These are phyloP conservation scores for Spongia lamella DNA, from an alignment of 37 sponge, comb jelly and placozoan genomes.

Conservation along the genomic window DNA sequence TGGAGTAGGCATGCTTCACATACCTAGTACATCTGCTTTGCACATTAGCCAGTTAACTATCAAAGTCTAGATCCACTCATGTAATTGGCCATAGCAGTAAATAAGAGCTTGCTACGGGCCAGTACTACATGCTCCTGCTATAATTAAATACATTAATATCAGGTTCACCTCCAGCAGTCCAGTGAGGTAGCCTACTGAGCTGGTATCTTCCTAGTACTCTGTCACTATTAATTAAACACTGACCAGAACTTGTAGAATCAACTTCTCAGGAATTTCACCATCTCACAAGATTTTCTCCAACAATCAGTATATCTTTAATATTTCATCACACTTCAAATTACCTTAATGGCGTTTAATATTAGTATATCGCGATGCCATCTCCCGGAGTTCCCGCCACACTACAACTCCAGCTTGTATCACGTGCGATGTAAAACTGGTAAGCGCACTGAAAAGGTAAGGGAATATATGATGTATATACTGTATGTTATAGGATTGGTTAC, in stretches of 20 bases:
- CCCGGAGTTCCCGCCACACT: constrained; percentile 4
- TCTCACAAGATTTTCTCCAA: constrained; percentile 49
- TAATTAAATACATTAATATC: too few relatives aligned
- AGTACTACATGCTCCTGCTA: too few relatives aligned
- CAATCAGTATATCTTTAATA: not conserved
- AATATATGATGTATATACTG: too few relatives aligned
- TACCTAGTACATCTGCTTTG: too few relatives aligned
- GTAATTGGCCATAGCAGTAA: too few relatives aligned
- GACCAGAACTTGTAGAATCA: constrained; percentile 68
- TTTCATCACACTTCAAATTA: not conserved
- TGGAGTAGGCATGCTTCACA: too few relatives aligned
- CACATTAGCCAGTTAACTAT: too few relatives aligned
- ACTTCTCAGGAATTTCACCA: constrained; percentile 6
- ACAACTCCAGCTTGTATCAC: not conserved
- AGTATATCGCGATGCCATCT: not conserved
- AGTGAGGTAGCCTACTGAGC: not conserved
- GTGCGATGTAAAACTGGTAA: constrained; percentile 37
- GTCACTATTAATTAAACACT: not conserved
- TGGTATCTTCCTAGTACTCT: constrained; percentile 72
- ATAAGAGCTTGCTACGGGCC: too few relatives aligned
- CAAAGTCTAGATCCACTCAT: too few relatives aligned
- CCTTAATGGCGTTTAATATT: not conserved
- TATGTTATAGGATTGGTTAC: not conserved
- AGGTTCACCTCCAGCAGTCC: too few relatives aligned
- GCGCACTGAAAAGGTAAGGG: constrained; percentile 49